Evolutionary conservation across 1,140 invertebrate genomes (phyloP), one percentile per base, ranked within the genome.

Genomic region (Whitmania pigra): DNA sequence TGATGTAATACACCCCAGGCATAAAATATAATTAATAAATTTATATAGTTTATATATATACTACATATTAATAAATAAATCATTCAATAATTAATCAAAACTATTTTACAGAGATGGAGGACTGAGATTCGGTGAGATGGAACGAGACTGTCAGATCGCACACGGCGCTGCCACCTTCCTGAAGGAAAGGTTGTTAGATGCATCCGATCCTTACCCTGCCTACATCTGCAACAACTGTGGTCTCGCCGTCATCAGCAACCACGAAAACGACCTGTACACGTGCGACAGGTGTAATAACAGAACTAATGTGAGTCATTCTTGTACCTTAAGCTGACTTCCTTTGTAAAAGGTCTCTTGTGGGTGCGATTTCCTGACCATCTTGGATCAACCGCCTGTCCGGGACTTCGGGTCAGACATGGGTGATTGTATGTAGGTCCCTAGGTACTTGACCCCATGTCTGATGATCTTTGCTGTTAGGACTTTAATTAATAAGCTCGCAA

Each of bases 61-160:
- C n/a, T n/a, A n/a, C n/a, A n/a, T n/a, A n/a, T n/a, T n/a, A n/a
- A n/a, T n/a, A n/a, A n/a, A n/a, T n/a, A n/a, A n/a, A n/a, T n/a
- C n/a, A n/a, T n/a, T n/a, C n/a, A n/a, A n/a, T n/a, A n/a, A n/a
- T n/a, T n/a, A n/a, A n/a, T n/a, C n/a, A n/a, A n/a, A n/a, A n/a
- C n/a, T n/a, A n/a, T 5, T 25, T 22, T 27, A 2, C 77, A 90
- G 94, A 76, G 95, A 99, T 83, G 95, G 95, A 77, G 95, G 95
- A 74, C 84, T 99, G 72, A 93, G 96, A 86, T 99, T 99, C 80
- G 95, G 96, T 76, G 95, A 99, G 81, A 99, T 99, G 95, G 95
- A 99, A 82, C 92, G 96, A 69, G 95, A 99, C 88, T 99, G 95
- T 87, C 95, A 99, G 85, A 99, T 99, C 79, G 92, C 95, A 73